A percentile compares a stretch with the other conserved stretches of the same genome.
Conservation (phyloP, 2,113 vertebrate genomes). For the Donacobius atricapilla region DNA sequence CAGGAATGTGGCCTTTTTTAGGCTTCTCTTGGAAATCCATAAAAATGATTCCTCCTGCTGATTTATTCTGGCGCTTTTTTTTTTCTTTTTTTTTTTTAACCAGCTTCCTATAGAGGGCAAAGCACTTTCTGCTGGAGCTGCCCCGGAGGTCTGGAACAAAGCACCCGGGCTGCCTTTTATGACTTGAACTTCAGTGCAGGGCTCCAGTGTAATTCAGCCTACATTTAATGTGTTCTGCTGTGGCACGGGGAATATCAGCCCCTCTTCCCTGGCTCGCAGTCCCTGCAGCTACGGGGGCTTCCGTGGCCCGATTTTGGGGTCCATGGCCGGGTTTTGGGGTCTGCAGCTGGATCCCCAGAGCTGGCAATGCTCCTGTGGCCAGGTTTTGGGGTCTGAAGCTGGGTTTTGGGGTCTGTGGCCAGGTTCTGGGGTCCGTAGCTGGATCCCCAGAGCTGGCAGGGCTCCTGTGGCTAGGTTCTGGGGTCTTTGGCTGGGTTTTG, state of each 20-base stretch:
- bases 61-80: not conserved
- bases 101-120: not conserved
- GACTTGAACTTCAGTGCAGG: not conserved
- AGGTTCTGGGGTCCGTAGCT: no score
- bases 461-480: no score
- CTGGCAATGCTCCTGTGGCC: not conserved
- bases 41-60: not conserved
- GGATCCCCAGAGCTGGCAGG: no score
- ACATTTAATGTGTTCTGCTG: not conserved
- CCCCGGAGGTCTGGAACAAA: not conserved
- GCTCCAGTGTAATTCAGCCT: not conserved
- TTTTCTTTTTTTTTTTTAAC: not conserved
- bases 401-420: no score
- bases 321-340: not conserved
- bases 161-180: not conserved
- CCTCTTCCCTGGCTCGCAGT: not conserved
- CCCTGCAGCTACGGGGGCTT: not conserved
- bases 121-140: not conserved
- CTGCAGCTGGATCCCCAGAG: not conserved
- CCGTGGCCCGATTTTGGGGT: not conserved
- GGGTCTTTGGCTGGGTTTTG: no score
- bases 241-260: not conserved
- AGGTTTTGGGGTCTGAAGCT: no score
- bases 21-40: not conserved
- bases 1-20: not conserved